These are phyloP conservation scores for Corythornis vintsioides DNA, from an alignment of 2,113 vertebrate species.

Conservation along the genomic window DNA sequence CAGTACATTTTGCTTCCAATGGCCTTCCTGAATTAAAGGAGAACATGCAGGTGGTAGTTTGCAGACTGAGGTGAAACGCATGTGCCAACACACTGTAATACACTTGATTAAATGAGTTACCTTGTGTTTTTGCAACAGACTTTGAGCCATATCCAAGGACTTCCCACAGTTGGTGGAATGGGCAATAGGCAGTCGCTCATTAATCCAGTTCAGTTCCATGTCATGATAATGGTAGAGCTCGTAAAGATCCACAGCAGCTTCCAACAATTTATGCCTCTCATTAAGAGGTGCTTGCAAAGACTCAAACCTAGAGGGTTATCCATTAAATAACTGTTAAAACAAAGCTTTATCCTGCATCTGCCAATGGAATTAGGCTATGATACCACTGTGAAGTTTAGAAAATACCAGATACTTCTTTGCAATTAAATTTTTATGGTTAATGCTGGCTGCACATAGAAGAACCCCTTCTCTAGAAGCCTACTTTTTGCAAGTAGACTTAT, in stretches of 20 bases:
- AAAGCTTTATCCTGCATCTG: neutral
- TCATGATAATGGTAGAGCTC: constrained; percentile 82
- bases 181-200: constrained; percentile 75
- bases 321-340: neutral
- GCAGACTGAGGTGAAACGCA: neutral
- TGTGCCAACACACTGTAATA: neutral
- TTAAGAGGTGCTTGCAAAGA: constrained; percentile 84
- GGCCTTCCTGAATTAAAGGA: neutral
- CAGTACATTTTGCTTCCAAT: neutral
- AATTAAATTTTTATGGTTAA: neutral
- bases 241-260: constrained; percentile 79
- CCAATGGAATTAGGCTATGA: neutral
- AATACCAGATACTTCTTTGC: neutral
- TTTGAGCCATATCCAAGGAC: constrained; percentile 76
- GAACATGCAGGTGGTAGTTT: neutral
- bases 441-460: neutral
- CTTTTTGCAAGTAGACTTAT: neutral
- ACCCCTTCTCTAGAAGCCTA: neutral
- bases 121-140: constrained; percentile 84
- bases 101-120: constrained; percentile 46
- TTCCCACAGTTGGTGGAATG: constrained; percentile 68
- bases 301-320: constrained; percentile 78
- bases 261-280: constrained; percentile 72
- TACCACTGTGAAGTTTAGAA: neutral
- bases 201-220: constrained; percentile 85